Base-by-base conservation (phyloP, 1,140 invertebrate genomes). In the Ostrea edulis region DNA sequence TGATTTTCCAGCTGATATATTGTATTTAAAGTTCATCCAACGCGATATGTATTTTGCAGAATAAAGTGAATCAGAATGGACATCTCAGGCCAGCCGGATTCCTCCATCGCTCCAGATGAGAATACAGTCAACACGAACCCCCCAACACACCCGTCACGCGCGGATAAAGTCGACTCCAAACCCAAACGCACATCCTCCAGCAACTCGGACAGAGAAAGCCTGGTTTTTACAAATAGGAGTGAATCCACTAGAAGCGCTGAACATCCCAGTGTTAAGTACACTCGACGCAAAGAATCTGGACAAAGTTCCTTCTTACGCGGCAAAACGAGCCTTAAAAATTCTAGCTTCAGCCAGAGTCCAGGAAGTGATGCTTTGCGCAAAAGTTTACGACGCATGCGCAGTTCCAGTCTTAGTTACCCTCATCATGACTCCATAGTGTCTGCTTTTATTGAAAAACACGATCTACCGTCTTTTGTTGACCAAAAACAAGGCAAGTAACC, bases 371-470 rank as follows among this genome's bases (percentile, higher is more conserved):
- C 14, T 25, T 29, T 22, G 29, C 68, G 25, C 11, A 22, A 12
- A 35, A 77, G 68, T 35, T 35, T 77, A 11, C 8, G 68, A 4
- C 68, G 68, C 68, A 77, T 77, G 68, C 68, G 68, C 68, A 77
- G 68, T 77, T 25, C 25, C 4, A 77, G 68, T 77, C 68, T 77
- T 77, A 77, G 29, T 77, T 77, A 77, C 29, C 68, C 68, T 77
- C 68, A 77, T 77, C 68, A 77, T 35, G 29, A 77, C 35, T 77
- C 68, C 25, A 25, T 25, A 35, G 68, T 77, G 68, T 77, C 68
- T 9, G 22, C 68, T 29, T 77, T 77, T 77, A 25, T 77, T 14
- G 68, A 77, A 14, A 25, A 77, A 25, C 68, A 29, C 29, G 12
- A 77, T 14, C 14, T 35, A 25, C 25, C 22, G 12, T 25, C 68